Evolutionary conservation across 1,140 invertebrate genomes (phyloP).

Genomic region (Heliconius himera): DNA sequence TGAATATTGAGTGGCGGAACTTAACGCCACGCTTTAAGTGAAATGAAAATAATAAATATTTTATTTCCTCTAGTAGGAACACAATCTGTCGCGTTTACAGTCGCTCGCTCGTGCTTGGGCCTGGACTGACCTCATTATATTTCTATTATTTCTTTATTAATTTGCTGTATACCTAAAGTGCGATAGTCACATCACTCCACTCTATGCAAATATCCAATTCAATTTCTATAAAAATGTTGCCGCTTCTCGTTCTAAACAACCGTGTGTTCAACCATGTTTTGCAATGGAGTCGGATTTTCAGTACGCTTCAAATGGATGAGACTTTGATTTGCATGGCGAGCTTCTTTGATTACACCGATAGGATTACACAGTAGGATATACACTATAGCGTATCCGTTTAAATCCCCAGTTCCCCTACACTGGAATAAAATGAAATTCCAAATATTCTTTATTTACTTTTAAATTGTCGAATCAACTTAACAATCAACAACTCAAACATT

Average conservation of each 20-base stretch:
- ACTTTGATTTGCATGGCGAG: slow-evolving; percentile 36
- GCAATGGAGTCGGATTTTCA: slow-evolving; percentile 20
- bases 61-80: no score
- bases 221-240: background rate
- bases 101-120: no score
- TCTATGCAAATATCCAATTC: background rate
- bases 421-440: background rate
- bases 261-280: background rate
- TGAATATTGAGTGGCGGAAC: no score
- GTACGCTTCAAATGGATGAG: slow-evolving; percentile 26
- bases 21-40: no score
- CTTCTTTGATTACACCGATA: slow-evolving; percentile 31
- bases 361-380: slow-evolving; percentile 13
- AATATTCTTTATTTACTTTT: background rate
- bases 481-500: no score
- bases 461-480: background rate
- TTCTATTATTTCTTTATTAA: no score
- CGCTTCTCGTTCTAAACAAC: background rate
- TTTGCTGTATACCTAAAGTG: no score
- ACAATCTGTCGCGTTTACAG: no score
- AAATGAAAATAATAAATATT: no score
- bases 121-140: no score
- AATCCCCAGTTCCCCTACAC: background rate
- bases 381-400: background rate
- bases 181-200: no score